Conservation (phyloP, 2,797 vertebrate genomes). For the Rhinella marina region DNA sequence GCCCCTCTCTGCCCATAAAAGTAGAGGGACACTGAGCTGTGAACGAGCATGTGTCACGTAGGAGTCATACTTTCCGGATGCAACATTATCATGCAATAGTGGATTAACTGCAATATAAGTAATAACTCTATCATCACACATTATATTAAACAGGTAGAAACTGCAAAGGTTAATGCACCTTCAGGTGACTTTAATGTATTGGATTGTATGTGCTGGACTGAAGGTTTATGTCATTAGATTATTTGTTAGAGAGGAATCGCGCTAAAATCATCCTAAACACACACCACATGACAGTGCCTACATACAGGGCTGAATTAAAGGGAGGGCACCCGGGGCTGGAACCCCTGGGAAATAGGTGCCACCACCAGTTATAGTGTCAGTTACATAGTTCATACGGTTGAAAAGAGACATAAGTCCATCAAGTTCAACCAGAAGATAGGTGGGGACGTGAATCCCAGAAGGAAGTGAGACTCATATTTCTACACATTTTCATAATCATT, state of each 20-base stretch:
- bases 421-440: no score
- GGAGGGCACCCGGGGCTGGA: no score
- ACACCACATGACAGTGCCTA: no score
- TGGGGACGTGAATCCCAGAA: no score
- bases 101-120: not conserved
- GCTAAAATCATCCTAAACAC: no score
- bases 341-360: no score
- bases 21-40: not conserved
- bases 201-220: not conserved
- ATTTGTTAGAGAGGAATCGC: not conserved
- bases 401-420: no score
- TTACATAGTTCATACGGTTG: no score
- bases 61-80: not conserved
- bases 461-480: no score
- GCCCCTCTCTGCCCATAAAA: conserved; percentile 3
- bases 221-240: not conserved
- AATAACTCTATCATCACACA: not conserved
- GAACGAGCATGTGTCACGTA: not conserved
- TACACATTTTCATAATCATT: no score
- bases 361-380: no score
- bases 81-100: not conserved
- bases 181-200: not conserved
- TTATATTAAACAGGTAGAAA: not conserved
- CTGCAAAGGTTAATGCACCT: not conserved
- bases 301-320: no score